Conservation (phyloP, 2,113 vertebrate species). For the Thymallus thymallus region DNA sequence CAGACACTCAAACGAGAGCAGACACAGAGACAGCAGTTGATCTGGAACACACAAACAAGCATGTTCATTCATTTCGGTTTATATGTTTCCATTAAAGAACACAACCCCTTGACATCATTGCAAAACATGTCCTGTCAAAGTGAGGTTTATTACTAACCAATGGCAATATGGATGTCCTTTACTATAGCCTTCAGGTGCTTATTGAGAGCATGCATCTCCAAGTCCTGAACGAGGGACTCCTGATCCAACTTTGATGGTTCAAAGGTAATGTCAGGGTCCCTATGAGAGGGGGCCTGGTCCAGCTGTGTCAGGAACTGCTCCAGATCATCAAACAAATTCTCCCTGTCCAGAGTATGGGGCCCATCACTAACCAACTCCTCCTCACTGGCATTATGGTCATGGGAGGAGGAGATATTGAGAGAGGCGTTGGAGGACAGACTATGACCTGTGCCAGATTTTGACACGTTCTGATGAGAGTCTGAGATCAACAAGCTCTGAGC, state of each 20-base stretch:
- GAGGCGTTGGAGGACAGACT: constrained; percentile 60
- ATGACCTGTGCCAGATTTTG: constrained; percentile 39
- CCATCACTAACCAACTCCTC: constrained; percentile 66
- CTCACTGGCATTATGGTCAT: constrained; percentile 32
- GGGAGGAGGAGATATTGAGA: constrained; percentile 37
- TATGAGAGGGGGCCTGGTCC: constrained; percentile 55
- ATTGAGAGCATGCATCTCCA: constrained; percentile 56
- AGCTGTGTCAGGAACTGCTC: constrained; percentile 81
- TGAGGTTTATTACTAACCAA: constrained; percentile 73
- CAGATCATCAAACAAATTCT: constrained; percentile 92
- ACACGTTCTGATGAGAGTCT: neutral
- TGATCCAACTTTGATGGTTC: constrained; percentile 4
- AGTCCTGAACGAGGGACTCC: neutral
- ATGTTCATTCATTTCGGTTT: neutral
- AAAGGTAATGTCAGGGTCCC: constrained; percentile 38
- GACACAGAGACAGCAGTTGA: constrained; percentile 83
- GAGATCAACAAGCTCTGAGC: constrained; percentile 62
- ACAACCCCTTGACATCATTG: neutral
- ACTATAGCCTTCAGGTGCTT: constrained; percentile 81
- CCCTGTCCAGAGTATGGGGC: constrained; percentile 61
- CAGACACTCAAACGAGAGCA: constrained; percentile 90
- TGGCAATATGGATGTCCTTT: constrained; percentile 86
- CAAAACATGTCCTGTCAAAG: too few relatives aligned
- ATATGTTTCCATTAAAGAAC: neutral
- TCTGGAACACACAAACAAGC: constrained; percentile 73